phyloP scores from a whole-genome alignment of 2,113 vertebrate species.

The Gymnocephalus cernua region DNA sequence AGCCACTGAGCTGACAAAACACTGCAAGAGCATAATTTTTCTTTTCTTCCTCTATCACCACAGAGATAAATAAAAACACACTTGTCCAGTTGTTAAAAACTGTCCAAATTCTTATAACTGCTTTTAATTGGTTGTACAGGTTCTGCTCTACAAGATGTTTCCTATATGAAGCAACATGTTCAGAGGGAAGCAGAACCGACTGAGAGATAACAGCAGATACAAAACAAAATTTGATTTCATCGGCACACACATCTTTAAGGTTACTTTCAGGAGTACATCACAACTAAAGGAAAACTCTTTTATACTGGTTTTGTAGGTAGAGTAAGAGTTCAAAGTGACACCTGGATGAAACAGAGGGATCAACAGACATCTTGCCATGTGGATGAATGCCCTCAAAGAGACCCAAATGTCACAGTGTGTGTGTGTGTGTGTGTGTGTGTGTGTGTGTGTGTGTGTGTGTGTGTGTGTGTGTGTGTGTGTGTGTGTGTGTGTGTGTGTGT shows the following conservation, averaged over 20 bases:
- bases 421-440: not conserved
- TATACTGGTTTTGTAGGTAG: not conserved
- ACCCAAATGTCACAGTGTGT: not conserved
- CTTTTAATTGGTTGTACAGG: not conserved
- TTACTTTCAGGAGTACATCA: not conserved
- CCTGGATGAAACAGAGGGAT: not conserved
- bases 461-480: not conserved
- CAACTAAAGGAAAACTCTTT: conserved; percentile 1
- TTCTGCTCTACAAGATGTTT: not conserved
- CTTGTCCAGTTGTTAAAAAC: not conserved
- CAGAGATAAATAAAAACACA: not conserved
- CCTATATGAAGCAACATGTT: not conserved
- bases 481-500: not conserved
- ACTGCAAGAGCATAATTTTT: not conserved
- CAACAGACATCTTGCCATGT: conserved; percentile 15
- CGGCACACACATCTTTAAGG: not conserved
- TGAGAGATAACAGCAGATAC: not conserved
- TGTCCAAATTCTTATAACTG: not conserved
- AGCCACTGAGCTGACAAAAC: not conserved
- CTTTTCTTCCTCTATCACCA: not conserved
- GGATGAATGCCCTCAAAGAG: conserved; percentile 28
- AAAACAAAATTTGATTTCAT: not conserved
- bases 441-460: not conserved
- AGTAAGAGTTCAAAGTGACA: conserved; percentile 5
- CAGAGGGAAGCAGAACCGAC: not conserved